These are phyloP conservation scores for Chrysotoxum bicinctum DNA, from an alignment of 2,888 invertebrate species.

Conservation along the genomic window DNA sequence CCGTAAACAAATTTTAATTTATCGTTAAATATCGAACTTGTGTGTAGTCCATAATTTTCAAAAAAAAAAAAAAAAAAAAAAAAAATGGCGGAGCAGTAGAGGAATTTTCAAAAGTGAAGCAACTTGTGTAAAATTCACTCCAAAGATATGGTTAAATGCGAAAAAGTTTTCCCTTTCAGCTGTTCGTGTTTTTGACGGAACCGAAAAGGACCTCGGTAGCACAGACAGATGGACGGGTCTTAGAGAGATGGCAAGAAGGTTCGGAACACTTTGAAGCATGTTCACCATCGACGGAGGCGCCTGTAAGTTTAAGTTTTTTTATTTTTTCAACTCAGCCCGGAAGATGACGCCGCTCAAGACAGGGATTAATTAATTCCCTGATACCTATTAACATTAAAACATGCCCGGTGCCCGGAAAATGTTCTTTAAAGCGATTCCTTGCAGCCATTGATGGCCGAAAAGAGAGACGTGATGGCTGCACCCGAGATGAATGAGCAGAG, in stretches of 20 bases:
- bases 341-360: slow-evolving; percentile 53
- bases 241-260: slow-evolving; percentile 24
- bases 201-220: not conserved
- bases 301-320: slow-evolving; percentile 47
- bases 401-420: slow-evolving; percentile 53
- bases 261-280: slow-evolving; percentile 8
- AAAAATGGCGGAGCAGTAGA: not conserved
- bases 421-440: slow-evolving; percentile 50
- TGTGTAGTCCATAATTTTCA: slow-evolving; percentile 65
- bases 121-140: slow-evolving; percentile 47
- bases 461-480: slow-evolving; percentile 46
- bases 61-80: slow-evolving; percentile 13
- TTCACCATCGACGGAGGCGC: slow-evolving; percentile 53
- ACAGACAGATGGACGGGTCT: not conserved
- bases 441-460: slow-evolving; percentile 32
- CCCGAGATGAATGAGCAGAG: slow-evolving; percentile 45
- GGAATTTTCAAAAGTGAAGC: slow-evolving; percentile 21
- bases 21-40: slow-evolving; percentile 69
- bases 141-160: slow-evolving; percentile 4
- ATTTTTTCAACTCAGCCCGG: not conserved
- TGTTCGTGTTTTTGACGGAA: slow-evolving; percentile 60
- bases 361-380: slow-evolving; percentile 71
- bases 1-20: slow-evolving; percentile 72
- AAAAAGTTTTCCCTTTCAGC: slow-evolving; percentile 36
- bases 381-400: slow-evolving; percentile 69